A percentile compares a stretch with the other conserved stretches of the same genome.
Conservation (phyloP, 2,113 vertebrate species). For the Amblyopsis rosae region DNA sequence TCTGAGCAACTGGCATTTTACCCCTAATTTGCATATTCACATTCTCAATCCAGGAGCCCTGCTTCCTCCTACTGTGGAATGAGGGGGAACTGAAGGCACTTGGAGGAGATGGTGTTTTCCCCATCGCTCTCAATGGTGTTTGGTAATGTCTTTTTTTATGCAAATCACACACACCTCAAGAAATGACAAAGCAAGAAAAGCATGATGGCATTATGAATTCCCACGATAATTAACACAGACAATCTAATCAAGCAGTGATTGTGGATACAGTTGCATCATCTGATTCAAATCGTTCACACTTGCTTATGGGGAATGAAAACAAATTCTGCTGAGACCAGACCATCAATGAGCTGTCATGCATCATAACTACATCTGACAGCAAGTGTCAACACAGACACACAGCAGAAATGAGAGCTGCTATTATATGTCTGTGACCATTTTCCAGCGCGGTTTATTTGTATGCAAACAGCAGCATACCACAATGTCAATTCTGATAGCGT, state of each 20-base stretch:
- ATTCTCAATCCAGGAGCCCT: slow-evolving; percentile 46
- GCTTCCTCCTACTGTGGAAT: slow-evolving; percentile 57
- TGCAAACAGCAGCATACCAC: slow-evolving; percentile 66
- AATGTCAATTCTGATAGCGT: slow-evolving; percentile 53
- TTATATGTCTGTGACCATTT: slow-evolving; percentile 63
- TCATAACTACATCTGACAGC: slow-evolving; percentile 39
- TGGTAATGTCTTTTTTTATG: slow-evolving; percentile 5
- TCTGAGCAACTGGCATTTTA: slow-evolving; percentile 50
- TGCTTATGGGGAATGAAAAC: slow-evolving; percentile 13
- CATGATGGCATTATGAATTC: too few relatives aligned
- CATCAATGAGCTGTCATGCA: slow-evolving; percentile 40
- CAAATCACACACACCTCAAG: too few relatives aligned
- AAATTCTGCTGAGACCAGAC: slow-evolving; percentile 54
- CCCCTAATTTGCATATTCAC: slow-evolving; percentile 70
- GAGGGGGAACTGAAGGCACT: slow-evolving; percentile 25
- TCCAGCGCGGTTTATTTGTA: slow-evolving; percentile 47
- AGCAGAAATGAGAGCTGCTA: slow-evolving; percentile 50
- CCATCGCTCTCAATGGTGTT: slow-evolving; percentile 40
- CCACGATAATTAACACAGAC: too few relatives aligned
- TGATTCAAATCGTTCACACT: too few relatives aligned
- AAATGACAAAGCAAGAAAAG: too few relatives aligned
- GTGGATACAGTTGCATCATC: too few relatives aligned
- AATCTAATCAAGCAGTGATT: too few relatives aligned
- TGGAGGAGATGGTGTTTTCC: slow-evolving; percentile 24
- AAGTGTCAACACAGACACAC: slow-evolving; percentile 42